Evolutionary conservation across 2,797 vertebrate species (phyloP).

Genomic region (Leptatherina wallacei): DNA sequence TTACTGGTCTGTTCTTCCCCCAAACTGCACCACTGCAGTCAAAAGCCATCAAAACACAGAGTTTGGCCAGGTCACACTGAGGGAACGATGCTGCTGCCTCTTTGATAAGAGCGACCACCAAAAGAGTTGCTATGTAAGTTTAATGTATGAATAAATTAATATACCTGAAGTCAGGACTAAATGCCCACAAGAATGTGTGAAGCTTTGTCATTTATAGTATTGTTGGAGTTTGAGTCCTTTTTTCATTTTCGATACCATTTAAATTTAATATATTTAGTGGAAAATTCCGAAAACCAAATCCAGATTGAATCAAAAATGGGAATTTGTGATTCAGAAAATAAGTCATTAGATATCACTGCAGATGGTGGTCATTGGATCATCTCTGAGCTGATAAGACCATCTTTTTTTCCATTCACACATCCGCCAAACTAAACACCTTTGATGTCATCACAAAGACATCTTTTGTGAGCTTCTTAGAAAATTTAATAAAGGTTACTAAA

Average conservation of each 20-base stretch:
- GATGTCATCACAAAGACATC: not conserved
- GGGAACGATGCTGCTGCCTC: constrained; percentile 10
- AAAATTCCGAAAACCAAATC: not conserved
- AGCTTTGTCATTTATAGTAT: not conserved
- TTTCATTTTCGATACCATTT: not conserved
- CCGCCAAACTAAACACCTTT: not conserved
- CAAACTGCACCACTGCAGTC: constrained; percentile 38
- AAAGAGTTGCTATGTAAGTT: not conserved
- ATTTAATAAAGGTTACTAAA: not conserved
- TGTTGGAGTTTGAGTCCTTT: not conserved
- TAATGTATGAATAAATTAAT: not conserved
- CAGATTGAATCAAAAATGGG: not conserved
- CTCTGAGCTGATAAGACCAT: not conserved
- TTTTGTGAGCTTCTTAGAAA: not conserved
- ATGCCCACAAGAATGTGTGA: not conserved
- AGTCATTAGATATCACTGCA: not conserved
- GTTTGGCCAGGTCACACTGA: constrained; percentile 41
- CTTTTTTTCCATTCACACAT: not conserved
- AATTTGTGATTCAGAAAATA: not conserved
- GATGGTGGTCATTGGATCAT: not conserved
- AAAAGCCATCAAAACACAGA: constrained; percentile 46
- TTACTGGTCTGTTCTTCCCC: constrained; percentile 32
- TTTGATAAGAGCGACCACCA: not conserved
- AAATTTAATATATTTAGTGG: not conserved
- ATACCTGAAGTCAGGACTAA: too few species aligned